Evolutionary conservation across 37 sponge, comb jelly and placozoan genomes (phyloP), one percentile per base, ranked within the genome.

Genomic region (Chondrosia reniformis): DNA sequence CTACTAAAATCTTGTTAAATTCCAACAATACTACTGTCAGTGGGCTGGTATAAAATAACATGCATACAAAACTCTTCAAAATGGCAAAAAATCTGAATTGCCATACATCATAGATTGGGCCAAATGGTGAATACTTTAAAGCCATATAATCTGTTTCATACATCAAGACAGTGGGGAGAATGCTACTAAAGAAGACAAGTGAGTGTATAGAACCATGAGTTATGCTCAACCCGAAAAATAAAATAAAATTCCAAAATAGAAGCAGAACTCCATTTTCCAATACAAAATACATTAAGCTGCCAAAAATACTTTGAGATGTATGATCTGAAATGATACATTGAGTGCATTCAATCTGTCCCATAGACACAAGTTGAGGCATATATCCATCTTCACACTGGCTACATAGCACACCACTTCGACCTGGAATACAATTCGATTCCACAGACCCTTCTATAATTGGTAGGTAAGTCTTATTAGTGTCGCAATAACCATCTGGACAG

Each of bases 161-260:
- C 49, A 27, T 22, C 5, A 79, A 3, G 30, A 64, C 17, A 64
- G 80, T 63, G 1, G 89, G 63, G 22, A 79, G 43, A 31, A 88
- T 65, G 57, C 83, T 84, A 63, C 76, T 75, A 63, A 80, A 88
- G 80, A 88, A 88, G 45, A 88, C 79, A 40, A 83, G 80, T 2
- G 80, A 79, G 21, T 88, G 78, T 41, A 88, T 75, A 1, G 80
- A 67, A 63, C 80, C 80, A 13, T 79, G 73, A 24, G 81, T 76
- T 3, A 69, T 55, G 31, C 67, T 83, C 46, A 88, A 22, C 15
- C 72, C 55, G 75, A 83, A 76, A 4, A 88, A 24, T 6, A 75
- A 45, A 9, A 87, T 49, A 0, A 78, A 8, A 5, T 52, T 25
- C 72, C 63, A 87, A n/a, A n/a, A n/a, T 12, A 83, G 12, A 2